Base-by-base conservation (phyloP, 1,140 invertebrate species). In the Conus betulinus region DNA sequence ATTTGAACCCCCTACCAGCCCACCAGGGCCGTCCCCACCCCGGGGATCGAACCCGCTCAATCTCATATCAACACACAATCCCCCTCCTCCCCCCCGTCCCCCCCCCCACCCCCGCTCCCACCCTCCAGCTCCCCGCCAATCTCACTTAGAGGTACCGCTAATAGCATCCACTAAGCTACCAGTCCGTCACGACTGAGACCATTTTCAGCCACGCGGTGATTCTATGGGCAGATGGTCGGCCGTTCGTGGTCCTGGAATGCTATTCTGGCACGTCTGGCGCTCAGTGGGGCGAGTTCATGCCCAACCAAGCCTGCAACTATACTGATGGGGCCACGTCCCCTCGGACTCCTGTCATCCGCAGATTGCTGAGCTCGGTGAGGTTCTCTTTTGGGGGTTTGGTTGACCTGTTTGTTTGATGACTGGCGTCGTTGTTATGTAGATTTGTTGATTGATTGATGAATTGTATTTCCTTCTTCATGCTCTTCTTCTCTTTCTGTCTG, bases 231-330 rank as follows among this genome's bases (percentile, higher is more conserved):
- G 76, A 78, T 39, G 76, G 76, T 15, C 76, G 7, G 11, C 76
- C 76, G 15, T 78, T 39, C 52, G 55, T 83, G 15, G 2, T 51
- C 6, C 52, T 83, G 52, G 51, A 83, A 55, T 83, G 81, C 52
- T 5, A 39, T 39, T 57, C 8, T 17, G 23, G 20, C 51, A 53
- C 20, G 17, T 55, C 5, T 20, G 55, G 51, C 20, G 81, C 20
- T 25, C 51, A 53, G 81, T 83, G 81, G 81, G 23, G 52, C 51
- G 8, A 23, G 81, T 83, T 83, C 52, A 17, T 55, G 20, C 81
- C 81, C 8, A 83, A 83, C 81, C 81, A 55, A 83, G 81, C 17
- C 15, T 83, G 81, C 81, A 83, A 83, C 52, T 83, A 23, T 23
- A 52, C 81, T 17, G 15, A 55, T 52, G 20, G 53, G 17, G 17